A percentile compares a stretch with the other conserved stretches of the same genome.
Conservation (phyloP, 2,113 vertebrate species). For the Vombatus ursinus region DNA sequence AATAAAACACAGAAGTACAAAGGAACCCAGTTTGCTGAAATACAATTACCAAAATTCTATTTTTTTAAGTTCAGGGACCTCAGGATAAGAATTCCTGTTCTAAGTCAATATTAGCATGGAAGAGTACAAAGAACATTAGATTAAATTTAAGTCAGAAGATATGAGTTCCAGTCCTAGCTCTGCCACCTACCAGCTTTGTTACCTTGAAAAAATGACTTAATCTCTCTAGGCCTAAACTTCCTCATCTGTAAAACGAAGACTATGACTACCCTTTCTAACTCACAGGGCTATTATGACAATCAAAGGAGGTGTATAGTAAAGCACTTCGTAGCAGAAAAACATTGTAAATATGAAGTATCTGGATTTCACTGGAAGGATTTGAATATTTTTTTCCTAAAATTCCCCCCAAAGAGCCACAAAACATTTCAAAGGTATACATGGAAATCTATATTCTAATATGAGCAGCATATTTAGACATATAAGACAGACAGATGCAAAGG, state of each 20-base stretch:
- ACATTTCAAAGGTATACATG: background rate
- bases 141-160: background rate
- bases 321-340: background rate
- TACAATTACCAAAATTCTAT: background rate
- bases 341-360: background rate
- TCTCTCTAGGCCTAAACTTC: background rate
- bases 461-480: background rate
- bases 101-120: background rate
- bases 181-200: background rate
- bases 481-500: too few species aligned
- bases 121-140: background rate
- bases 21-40: background rate
- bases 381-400: background rate
- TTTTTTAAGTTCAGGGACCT: background rate
- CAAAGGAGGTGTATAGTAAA: background rate
- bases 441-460: too few species aligned
- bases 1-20: too few species aligned
- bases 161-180: background rate
- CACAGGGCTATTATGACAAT: background rate
- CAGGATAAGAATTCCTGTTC: background rate
- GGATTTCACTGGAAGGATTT: background rate
- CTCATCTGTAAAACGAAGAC: background rate
- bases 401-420: background rate
- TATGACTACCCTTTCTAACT: background rate
- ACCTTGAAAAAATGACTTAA: background rate